These are phyloP conservation scores for Wiebesia pumilae DNA, from an alignment of 1,140 invertebrate species.

Conservation along the genomic window DNA sequence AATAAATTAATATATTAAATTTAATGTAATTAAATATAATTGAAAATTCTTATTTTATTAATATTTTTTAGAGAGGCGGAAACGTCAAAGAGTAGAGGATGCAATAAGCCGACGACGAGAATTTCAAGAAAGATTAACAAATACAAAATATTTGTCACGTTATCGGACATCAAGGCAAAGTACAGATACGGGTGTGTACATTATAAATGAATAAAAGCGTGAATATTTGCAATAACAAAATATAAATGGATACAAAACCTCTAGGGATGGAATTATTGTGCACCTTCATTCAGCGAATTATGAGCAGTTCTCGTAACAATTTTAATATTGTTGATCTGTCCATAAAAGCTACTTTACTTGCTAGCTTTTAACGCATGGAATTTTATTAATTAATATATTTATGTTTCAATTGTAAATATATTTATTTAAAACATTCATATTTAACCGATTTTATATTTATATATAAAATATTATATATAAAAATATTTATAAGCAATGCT, in stretches of 20 bases:
- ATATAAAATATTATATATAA: too few relatives aligned
- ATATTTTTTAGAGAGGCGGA: constrained; percentile 82
- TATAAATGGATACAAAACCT: constrained; percentile 31
- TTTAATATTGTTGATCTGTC: constrained; percentile 20
- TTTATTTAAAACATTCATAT: constrained; percentile 37
- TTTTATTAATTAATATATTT: constrained; percentile 30
- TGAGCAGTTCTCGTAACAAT: neutral
- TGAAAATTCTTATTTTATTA: neutral
- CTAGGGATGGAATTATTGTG: constrained; percentile 30
- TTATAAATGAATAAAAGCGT: constrained; percentile 33
- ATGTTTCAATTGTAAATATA: constrained; percentile 27
- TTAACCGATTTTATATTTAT: neutral
- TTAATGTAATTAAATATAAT: too few relatives aligned
- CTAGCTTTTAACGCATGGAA: constrained; percentile 42
- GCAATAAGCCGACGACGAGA: constrained; percentile 83
- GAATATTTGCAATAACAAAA: constrained; percentile 27
- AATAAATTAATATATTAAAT: too few relatives aligned
- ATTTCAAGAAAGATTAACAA: constrained; percentile 80
- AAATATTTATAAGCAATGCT: neutral
- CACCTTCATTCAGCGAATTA: constrained; percentile 2
- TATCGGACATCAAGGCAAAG: constrained; percentile 76
- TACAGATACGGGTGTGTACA: constrained; percentile 74
- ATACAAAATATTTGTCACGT: constrained; percentile 72
- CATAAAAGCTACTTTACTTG: constrained; percentile 6
- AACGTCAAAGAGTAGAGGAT: constrained; percentile 87